These are phyloP conservation scores for Alethe castanea DNA, from an alignment of 2,113 vertebrate species.

Conservation along the genomic window DNA sequence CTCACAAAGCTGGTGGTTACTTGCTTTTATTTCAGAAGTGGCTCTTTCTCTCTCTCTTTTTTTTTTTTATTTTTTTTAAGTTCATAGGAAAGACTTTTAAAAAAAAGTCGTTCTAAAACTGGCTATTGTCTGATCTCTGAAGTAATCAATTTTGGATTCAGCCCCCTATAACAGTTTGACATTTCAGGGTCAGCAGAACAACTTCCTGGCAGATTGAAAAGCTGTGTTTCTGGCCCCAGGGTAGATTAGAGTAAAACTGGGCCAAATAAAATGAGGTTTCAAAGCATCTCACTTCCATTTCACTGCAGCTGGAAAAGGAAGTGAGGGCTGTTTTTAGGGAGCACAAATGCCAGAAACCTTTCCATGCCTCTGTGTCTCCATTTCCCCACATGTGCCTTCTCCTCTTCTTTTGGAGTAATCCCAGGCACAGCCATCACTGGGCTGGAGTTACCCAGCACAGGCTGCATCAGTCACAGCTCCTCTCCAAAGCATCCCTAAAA, in stretches of 20 bases:
- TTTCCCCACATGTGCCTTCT: neutral
- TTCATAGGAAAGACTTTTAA: neutral
- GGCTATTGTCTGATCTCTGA: slow-evolving; percentile 58
- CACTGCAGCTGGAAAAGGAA: neutral
- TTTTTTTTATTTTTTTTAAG: no score
- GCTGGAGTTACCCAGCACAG: neutral
- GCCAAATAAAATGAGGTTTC: slow-evolving; percentile 56
- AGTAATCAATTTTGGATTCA: slow-evolving; percentile 67
- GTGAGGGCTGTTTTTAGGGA: neutral
- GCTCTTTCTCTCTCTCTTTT: neutral
- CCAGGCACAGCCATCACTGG: fast-evolving
- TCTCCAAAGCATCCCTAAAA: neutral
- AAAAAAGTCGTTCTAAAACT: neutral
- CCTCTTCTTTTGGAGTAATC: neutral
- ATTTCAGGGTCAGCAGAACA: slow-evolving; percentile 70
- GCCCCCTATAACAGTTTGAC: slow-evolving; percentile 56
- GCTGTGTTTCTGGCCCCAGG: slow-evolving; percentile 15
- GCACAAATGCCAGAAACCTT: neutral
- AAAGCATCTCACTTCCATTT: slow-evolving; percentile 39
- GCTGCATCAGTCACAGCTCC: neutral
- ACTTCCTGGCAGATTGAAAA: slow-evolving; percentile 67
- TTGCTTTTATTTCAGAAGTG: neutral
- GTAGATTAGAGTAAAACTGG: slow-evolving; percentile 56
- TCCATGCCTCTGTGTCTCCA: neutral
- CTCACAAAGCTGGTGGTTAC: neutral